Evolutionary conservation across 2,888 invertebrate genomes (phyloP).

Genomic region (Ichneumoninae sp.): DNA sequence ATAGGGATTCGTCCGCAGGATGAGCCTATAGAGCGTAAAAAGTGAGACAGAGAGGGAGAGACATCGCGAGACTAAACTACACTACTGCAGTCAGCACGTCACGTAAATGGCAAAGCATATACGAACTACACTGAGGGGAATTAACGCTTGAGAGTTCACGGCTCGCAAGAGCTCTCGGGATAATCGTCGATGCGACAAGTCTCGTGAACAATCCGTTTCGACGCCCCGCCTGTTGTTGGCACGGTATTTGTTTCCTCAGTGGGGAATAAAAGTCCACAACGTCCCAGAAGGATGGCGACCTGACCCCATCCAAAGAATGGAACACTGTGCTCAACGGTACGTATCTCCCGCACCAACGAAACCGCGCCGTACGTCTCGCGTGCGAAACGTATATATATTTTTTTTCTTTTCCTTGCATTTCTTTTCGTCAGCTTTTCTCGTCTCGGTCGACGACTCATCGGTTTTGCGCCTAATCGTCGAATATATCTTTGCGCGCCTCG

Average conservation of each 20-base stretch:
- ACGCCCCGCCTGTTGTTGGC: constrained; percentile 16
- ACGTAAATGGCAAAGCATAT: constrained; percentile 79
- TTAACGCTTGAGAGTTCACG: constrained; percentile 45
- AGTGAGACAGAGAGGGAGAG: constrained; percentile 34
- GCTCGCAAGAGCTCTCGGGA: constrained; percentile 67
- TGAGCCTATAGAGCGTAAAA: neutral
- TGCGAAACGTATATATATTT: constrained; percentile 24
- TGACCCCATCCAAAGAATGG: constrained; percentile 81
- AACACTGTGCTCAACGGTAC: constrained; percentile 80
- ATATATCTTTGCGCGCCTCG: constrained; percentile 4
- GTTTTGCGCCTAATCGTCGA: constrained; percentile 4
- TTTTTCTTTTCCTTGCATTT: neutral
- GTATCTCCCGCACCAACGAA: constrained; percentile 47
- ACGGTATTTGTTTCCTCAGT: constrained; percentile 16
- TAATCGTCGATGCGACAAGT: constrained; percentile 63
- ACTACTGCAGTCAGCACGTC: constrained; percentile 72
- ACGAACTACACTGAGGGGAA: constrained; percentile 65
- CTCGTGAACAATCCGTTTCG: constrained; percentile 33
- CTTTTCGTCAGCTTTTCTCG: neutral
- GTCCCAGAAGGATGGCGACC: constrained; percentile 79
- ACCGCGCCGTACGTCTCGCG: constrained; percentile 50
- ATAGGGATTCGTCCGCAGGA: neutral
- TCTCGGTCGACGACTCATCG: constrained; percentile 9
- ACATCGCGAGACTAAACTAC: constrained; percentile 59
- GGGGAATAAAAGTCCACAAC: constrained; percentile 14